Evolutionary conservation across 2,888 invertebrate species (phyloP).

Genomic region (Heliconius charithonia): DNA sequence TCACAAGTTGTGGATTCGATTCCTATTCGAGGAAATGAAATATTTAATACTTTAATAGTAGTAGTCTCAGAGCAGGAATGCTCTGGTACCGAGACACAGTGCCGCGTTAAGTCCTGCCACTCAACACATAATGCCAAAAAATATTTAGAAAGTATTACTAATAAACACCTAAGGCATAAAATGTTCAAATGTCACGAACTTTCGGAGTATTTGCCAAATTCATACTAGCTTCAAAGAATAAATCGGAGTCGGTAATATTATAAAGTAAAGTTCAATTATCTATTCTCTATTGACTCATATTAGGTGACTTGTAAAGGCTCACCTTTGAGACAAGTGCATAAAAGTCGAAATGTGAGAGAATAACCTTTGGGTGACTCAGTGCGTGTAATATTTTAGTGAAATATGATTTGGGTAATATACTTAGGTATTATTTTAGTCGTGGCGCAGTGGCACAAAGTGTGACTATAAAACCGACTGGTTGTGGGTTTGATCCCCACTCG

Average conservation of each 20-base stretch:
- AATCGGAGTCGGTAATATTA: not conserved
- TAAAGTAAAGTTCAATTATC: not conserved
- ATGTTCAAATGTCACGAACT: not conserved
- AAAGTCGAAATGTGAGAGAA: not conserved
- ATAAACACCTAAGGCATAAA: not conserved
- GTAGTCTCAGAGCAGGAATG: too few relatives aligned
- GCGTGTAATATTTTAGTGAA: not conserved
- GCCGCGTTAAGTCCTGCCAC: not conserved
- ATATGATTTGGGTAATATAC: not conserved
- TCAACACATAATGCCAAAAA: too few relatives aligned
- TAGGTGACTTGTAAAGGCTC: constrained; percentile 1
- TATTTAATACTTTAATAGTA: too few relatives aligned
- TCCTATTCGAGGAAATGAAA: not conserved
- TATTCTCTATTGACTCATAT: not conserved
- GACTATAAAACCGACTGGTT: too few relatives aligned
- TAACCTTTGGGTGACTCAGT: not conserved
- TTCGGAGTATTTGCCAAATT: not conserved
- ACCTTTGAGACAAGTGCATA: not conserved
- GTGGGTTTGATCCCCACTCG: too few relatives aligned
- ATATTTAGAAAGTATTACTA: not conserved
- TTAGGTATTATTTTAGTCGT: too few relatives aligned
- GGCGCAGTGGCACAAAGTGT: too few relatives aligned
- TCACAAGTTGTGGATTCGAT: not conserved
- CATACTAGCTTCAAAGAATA: too few relatives aligned
- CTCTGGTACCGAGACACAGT: not conserved